phyloP scores from a whole-genome alignment of 2,113 vertebrate species.

The Proteles cristata region DNA sequence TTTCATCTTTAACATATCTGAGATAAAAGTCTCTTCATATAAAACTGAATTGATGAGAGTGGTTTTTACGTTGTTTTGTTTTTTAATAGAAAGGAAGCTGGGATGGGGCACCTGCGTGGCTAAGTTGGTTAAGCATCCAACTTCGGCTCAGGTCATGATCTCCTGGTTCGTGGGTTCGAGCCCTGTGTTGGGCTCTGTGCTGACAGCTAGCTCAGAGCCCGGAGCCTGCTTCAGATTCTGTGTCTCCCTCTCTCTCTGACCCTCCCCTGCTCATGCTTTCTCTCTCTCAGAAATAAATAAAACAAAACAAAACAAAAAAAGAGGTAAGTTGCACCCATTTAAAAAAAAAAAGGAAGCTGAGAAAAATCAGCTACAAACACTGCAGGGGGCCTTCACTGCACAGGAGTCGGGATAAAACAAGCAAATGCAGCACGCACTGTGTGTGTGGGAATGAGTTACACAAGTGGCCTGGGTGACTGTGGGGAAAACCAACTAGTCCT shows the following conservation, averaged over 20 bases:
- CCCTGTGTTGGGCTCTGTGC: too few species aligned
- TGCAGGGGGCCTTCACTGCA: background rate
- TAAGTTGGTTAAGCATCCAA: too few species aligned
- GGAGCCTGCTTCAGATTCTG: too few species aligned
- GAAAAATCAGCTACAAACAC: background rate
- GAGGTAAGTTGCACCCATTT: too few species aligned
- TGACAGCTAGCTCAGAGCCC: too few species aligned
- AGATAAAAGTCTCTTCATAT: background rate
- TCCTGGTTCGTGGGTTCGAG: too few species aligned
- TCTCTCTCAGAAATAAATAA: too few species aligned
- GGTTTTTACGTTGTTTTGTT: background rate
- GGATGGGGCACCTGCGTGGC: background rate
- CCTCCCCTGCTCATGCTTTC: too few species aligned
- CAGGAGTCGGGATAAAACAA: background rate
- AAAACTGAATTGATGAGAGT: background rate
- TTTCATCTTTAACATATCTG: background rate
- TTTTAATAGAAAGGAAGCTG: background rate
- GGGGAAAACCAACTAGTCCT: background rate
- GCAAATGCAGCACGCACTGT: background rate
- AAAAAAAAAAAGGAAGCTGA: background rate
- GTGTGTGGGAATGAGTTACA: too few species aligned
- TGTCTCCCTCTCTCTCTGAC: too few species aligned
- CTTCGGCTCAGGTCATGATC: too few species aligned
- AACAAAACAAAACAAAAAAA: too few species aligned
- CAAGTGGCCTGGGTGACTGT: background rate